Conservation (phyloP, 1,140 invertebrate species). For the Lepidurus arcticus region DNA sequence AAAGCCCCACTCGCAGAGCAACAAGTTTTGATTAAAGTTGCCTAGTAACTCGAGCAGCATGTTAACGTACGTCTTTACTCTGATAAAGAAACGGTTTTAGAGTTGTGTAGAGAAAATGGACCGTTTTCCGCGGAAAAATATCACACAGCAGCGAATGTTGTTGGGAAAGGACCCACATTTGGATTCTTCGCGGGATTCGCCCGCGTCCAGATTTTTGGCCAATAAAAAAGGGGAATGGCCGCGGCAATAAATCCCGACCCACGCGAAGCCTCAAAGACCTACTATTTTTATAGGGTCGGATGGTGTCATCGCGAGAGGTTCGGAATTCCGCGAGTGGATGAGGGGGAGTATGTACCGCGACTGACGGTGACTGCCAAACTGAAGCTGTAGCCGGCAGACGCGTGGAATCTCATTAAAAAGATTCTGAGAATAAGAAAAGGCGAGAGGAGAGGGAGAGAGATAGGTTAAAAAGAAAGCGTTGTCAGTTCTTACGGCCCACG, state of each 20-base stretch:
- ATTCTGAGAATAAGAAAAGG: neutral
- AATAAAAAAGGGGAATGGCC: neutral
- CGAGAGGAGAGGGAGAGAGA: neutral
- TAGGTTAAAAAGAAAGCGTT: neutral
- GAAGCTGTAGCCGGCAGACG: neutral
- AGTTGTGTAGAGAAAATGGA: neutral
- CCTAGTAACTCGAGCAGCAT: neutral
- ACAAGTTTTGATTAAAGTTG: neutral
- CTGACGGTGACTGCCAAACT: slow-evolving; percentile 6
- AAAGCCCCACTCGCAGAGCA: neutral
- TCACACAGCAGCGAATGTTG: neutral
- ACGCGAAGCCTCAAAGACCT: neutral
- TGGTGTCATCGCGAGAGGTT: slow-evolving; percentile 3
- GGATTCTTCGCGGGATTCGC: neutral
- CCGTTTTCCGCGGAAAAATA: neutral
- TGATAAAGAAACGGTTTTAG: neutral
- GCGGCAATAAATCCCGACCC: neutral
- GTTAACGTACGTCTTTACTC: neutral
- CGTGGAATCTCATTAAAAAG: neutral
- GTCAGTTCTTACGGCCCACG: neutral
- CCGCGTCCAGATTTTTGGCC: neutral
- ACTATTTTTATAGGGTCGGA: neutral
- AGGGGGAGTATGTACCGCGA: neutral
- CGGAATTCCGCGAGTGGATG: slow-evolving; percentile 9
- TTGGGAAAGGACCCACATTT: neutral